Base-by-base conservation (phyloP, 2,113 vertebrate species). In the Azemiops feae region DNA sequence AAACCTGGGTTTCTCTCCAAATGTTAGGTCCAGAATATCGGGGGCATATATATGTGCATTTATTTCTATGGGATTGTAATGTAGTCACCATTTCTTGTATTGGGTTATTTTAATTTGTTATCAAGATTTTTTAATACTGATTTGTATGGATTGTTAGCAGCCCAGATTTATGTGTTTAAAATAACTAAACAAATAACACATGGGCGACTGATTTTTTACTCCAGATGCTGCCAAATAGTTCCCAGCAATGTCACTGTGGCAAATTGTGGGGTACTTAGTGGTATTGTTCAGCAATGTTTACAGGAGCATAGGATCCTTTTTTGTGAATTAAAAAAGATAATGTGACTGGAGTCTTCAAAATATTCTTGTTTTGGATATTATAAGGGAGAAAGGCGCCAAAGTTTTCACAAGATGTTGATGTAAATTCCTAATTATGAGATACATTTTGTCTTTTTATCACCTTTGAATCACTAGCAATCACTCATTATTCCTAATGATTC, bases 401-500 rank as follows among this genome's bases (percentile, higher is more conserved):
- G 60, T 94, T 95, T 93, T 94, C 90, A 52, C 81, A 27, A 2
- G 0, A 91, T 60, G 69, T 74, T 93, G 74, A 92, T 16, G 88
- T 16, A 85, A 0, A 86, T 64, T 20, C 87, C 52, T 3, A 45
- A 92, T 58, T 93, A 85, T 58, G 93, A 95, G 87, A 96, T 91
- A 92, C 91, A 89, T 89, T 3, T 91, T 95, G 5, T 81, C 64
- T 57, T 85, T 52, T 85, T 88, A 54, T 86, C 88, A 39, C 86
- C 69, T 89, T 85, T 92, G 93, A 94, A 88, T 54, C 87, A 85
- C 95, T 95, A 97, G 95, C 95, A 96, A 96, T 22, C 94, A 45
- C 7, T 89, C 85, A 27, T 97, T 93, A 95, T 97, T 95, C 25
- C 52, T 94, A 94, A 91, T 93, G 95, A 96, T 95, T 95, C 96